Percentiles rank a stretch among this genome's conserved stretches.
Conservation (phyloP, 2,888 invertebrate genomes). For the Polyommatus iphigenia region DNA sequence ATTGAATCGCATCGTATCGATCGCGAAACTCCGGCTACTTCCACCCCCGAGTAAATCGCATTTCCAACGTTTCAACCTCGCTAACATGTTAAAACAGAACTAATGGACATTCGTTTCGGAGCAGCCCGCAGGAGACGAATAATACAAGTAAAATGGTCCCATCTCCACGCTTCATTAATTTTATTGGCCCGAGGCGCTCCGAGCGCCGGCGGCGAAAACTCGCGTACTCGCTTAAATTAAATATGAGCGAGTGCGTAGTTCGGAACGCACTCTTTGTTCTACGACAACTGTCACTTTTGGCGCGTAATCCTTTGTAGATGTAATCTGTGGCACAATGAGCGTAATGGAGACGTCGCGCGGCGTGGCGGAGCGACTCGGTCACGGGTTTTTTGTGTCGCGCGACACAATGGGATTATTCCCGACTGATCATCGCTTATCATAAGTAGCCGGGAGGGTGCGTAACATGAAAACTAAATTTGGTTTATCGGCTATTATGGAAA, state of each 20-base stretch:
- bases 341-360: slow-evolving; percentile 68
- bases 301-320: slow-evolving; percentile 65
- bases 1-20: slow-evolving; percentile 67
- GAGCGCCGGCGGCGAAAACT: slow-evolving; percentile 72
- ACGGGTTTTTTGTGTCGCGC: slow-evolving; percentile 74
- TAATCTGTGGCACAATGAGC: slow-evolving; percentile 55
- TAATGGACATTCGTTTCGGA: slow-evolving; percentile 81
- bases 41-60: slow-evolving; percentile 79
- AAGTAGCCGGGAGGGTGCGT: slow-evolving; percentile 76
- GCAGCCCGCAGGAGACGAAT: slow-evolving; percentile 79
- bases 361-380: slow-evolving; percentile 76
- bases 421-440: slow-evolving; percentile 80
- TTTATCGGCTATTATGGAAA: slow-evolving; percentile 80
- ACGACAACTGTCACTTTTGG: slow-evolving; percentile 74
- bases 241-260: slow-evolving; percentile 69
- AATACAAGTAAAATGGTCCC: slow-evolving; percentile 81
- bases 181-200: slow-evolving; percentile 79
- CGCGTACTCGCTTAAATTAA: slow-evolving; percentile 78
- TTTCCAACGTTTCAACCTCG: slow-evolving; percentile 80
- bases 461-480: slow-evolving; percentile 81
- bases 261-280: slow-evolving; percentile 65
- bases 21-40: slow-evolving; percentile 71
- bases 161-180: slow-evolving; percentile 80
- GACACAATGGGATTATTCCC: slow-evolving; percentile 79
- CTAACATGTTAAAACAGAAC: slow-evolving; percentile 81